A percentile compares a stretch with the other conserved stretches of the same genome.
These are phyloP conservation scores for Siphamia tubifer DNA, from an alignment of 2,113 vertebrate genomes.

Conservation along the genomic window DNA sequence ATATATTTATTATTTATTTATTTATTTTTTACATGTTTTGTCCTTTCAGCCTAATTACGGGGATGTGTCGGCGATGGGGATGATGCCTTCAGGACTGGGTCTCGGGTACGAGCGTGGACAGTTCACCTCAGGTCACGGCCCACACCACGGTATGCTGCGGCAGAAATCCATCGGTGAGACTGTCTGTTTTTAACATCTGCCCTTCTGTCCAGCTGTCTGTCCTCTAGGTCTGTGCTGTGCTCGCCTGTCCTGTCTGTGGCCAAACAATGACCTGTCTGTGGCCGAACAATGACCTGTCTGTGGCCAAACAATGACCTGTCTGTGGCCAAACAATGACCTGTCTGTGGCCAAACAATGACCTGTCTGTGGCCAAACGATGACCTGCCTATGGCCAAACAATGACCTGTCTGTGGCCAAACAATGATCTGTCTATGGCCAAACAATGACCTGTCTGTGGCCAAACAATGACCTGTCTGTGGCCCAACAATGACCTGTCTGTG, in stretches of 20 bases:
- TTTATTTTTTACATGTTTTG: neutral
- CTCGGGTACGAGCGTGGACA: conserved; percentile 87
- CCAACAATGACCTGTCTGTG: conserved; percentile 22
- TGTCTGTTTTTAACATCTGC: conserved; percentile 76
- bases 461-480: conserved; percentile 61
- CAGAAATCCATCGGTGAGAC: conserved; percentile 93
- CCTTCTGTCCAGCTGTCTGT: conserved; percentile 63
- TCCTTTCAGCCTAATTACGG: conserved; percentile 79
- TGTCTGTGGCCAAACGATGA: conserved; percentile 30
- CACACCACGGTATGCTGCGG: conserved; percentile 86
- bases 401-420: conserved; percentile 30
- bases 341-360: conserved; percentile 30
- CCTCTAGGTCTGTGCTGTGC: conserved; percentile 54
- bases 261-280: conserved; percentile 29
- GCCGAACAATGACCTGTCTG: conserved; percentile 31
- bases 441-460: conserved; percentile 24
- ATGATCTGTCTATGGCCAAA: conserved; percentile 52
- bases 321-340: conserved; percentile 25
- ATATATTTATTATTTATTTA: neutral
- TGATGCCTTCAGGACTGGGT: conserved; percentile 78
- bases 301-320: conserved; percentile 27
- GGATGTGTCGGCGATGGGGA: conserved; percentile 83
- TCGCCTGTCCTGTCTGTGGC: conserved; percentile 57
- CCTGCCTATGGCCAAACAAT: no score
- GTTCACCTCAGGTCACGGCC: conserved; percentile 82